Evolutionary conservation across 1,140 invertebrate species (phyloP), one percentile per base, ranked within the genome.

Genomic region (Zeugodacus cucurbitae): DNA sequence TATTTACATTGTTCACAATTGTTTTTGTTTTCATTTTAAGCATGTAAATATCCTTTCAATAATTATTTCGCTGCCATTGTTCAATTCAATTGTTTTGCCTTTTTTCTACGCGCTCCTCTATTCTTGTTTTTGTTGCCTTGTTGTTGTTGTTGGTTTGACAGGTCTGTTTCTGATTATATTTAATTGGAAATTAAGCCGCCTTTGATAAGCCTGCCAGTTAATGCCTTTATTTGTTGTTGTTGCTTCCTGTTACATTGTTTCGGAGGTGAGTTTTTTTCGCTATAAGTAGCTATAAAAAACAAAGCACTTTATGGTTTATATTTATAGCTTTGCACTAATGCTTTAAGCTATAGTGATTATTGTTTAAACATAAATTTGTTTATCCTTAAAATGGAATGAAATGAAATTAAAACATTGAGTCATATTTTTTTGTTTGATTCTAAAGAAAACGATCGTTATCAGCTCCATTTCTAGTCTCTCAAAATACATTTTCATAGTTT

Each of bases 161-260:
- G 22, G 22, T 82, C 37, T 82, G 7, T 26, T 82, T 82, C 7
- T 26, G 44, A 48, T 82, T 82, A 82, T 82, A 82, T 48, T 82
- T 82, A 82, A 82, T 48, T 82, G 74, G 74, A 48, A 82, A 82
- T 82, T 82, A 82, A 82, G 8, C 41, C 74, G 74, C 74, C 37
- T 74, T 41, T 74, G 70, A 74, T 74, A 74, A 74, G 70, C 6
- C 4, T 74, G 70, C 14, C 70, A 41, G 17, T n/a, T 74, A 74
- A 44, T 41, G 6, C 37, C 22, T 74, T 41, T 41, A 22, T 41
- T 6, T 74, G 32, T 74, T 74, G 32, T 74, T 74, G 14, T 11
- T 37, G 20, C 14, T 37, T 74, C 29, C 5, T 74, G 14, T 1
- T n/a, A 74, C 20, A 22, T 41, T 41, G 14, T 74, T 37, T 5